phyloP scores from a whole-genome alignment of 1,140 invertebrate genomes.

The Calephelis nemesis region DNA sequence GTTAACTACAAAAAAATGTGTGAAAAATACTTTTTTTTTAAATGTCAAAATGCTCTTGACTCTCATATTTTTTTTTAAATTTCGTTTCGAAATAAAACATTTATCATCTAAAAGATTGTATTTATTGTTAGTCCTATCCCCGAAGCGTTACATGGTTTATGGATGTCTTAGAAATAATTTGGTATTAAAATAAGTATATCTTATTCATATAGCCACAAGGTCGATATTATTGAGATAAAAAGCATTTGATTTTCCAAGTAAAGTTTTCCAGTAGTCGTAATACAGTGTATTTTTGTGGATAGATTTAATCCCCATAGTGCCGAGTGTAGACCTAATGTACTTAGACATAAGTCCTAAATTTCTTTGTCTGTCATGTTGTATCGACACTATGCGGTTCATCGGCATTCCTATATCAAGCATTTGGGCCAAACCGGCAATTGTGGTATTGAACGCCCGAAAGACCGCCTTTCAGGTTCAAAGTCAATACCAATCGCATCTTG shows the following conservation, averaged over 20 bases:
- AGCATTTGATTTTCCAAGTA: slow-evolving; percentile 6
- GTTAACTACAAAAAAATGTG: too few species aligned
- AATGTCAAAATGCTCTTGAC: too few species aligned
- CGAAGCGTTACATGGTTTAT: background rate
- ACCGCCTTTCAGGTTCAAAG: background rate
- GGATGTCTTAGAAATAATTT: background rate
- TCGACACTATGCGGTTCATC: slow-evolving; percentile 25
- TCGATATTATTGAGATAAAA: slow-evolving; percentile 13
- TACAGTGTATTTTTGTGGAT: slow-evolving; percentile 12
- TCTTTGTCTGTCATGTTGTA: slow-evolving; percentile 24
- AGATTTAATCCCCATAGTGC: slow-evolving; percentile 11
- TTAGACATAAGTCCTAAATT: background rate
- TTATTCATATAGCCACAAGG: slow-evolving; percentile 1
- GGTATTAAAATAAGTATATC: background rate
- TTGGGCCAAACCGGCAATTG: slow-evolving; percentile 23
- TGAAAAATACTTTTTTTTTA: too few species aligned
- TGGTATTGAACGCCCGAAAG: slow-evolving; percentile 14
- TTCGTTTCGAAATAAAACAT: too few species aligned
- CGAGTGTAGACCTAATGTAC: slow-evolving; percentile 7
- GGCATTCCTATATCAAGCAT: slow-evolving; percentile 28
- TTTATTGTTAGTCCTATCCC: too few species aligned
- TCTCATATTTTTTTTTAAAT: too few species aligned
- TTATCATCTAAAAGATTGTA: too few species aligned
- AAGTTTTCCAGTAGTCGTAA: slow-evolving; percentile 13
- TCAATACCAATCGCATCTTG: background rate